Conservation (phyloP, 1,140 invertebrate genomes). For the Rhyzopertha dominica region DNA sequence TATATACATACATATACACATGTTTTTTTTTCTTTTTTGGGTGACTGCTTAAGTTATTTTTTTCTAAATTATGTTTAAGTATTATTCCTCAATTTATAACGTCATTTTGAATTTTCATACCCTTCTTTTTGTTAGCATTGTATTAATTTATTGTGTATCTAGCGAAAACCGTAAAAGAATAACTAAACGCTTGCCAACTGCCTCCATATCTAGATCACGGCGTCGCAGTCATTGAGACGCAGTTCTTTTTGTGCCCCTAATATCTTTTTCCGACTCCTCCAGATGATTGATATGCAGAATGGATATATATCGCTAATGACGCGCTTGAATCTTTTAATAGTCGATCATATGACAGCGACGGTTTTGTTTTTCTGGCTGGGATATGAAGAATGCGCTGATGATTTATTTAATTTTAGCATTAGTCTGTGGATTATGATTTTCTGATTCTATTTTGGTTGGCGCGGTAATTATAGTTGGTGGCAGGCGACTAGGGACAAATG, state of each 20-base stretch:
- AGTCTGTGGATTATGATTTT: constrained; percentile 25
- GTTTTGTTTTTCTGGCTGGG: constrained; percentile 23
- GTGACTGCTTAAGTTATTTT: too few relatives aligned
- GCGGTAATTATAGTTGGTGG: constrained; percentile 22
- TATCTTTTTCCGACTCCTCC: too few relatives aligned
- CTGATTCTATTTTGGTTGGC: constrained; percentile 21
- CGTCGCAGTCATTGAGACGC: too few relatives aligned
- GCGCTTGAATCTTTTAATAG: constrained; percentile 25
- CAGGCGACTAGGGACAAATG: constrained; percentile 22
- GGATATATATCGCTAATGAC: constrained; percentile 18
- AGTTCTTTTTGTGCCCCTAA: too few relatives aligned
- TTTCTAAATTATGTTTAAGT: too few relatives aligned
- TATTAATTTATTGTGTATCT: too few relatives aligned
- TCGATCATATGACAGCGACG: constrained; percentile 23
- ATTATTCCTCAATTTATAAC: too few relatives aligned
- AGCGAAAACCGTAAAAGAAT: too few relatives aligned
- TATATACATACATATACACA: too few relatives aligned
- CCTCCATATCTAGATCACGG: constrained; percentile 12
- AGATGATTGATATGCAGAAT: constrained; percentile 11
- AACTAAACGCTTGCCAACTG: constrained; percentile 21
- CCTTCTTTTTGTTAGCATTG: too few relatives aligned
- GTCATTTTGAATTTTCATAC: too few relatives aligned
- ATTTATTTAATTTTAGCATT: constrained; percentile 28
- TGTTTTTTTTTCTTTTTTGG: too few relatives aligned
- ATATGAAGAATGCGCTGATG: constrained; percentile 23